These are phyloP conservation scores for Cancer borealis DNA, from an alignment of 2,888 invertebrate species.

Conservation along the genomic window DNA sequence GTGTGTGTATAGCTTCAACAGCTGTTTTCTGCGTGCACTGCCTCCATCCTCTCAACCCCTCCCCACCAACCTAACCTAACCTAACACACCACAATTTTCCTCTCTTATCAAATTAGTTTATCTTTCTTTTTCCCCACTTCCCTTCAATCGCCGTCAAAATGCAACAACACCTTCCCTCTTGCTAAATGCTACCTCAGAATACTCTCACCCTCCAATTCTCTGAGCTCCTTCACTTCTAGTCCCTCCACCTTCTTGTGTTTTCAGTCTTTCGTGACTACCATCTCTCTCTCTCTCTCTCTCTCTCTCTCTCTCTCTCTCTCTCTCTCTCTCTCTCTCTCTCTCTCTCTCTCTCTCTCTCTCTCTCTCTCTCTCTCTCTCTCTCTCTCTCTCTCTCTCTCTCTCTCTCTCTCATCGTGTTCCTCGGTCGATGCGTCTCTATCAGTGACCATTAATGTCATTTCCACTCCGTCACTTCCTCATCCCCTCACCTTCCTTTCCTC, in stretches of 20 bases:
- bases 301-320: background rate
- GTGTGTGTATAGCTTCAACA: background rate
- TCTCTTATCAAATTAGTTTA: background rate
- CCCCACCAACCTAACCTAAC: background rate
- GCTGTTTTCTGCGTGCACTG: background rate
- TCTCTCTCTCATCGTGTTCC: background rate
- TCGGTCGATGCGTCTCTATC: constrained; percentile 17
- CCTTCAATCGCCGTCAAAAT: background rate
- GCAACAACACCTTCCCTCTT: constrained; percentile 26
- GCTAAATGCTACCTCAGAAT: background rate
- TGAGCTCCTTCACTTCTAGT: background rate
- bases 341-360: constrained; percentile 29
- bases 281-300: too few relatives aligned
- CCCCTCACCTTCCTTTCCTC: background rate
- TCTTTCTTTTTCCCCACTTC: background rate
- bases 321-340: background rate
- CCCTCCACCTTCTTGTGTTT: background rate
- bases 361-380: background rate
- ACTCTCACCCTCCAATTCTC: background rate
- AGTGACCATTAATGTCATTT: constrained; percentile 27
- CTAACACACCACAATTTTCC: background rate
- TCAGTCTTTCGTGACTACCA: too few relatives aligned
- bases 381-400: constrained; percentile 14
- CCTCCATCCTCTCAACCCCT: background rate
- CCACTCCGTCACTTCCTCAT: constrained; percentile 27